Base-by-base conservation (phyloP, 2,888 invertebrate species). In the Pogonocherus hispidulus region DNA sequence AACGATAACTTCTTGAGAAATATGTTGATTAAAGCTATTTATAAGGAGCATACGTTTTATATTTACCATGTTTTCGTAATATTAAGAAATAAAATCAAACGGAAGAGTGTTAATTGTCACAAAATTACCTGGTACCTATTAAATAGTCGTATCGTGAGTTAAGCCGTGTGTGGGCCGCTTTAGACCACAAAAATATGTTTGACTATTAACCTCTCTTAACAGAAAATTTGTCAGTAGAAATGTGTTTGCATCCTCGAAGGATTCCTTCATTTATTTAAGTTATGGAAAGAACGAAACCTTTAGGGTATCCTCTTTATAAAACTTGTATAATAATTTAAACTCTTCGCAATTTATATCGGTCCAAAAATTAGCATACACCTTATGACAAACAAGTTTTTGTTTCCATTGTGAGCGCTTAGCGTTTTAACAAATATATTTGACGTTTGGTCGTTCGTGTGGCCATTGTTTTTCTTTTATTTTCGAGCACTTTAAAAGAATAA, bases 351-450 rank as follows among this genome's bases (percentile, higher is more conserved):
- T 66, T 59, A 66, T 52, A 35, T 23, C 27, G 47, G 46, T 19
- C 44, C 23, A 66, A 55, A 66, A 66, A 66, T 70, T 63, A 37
- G 51, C 69, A 70, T 70, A 63, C 41, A 55, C 62, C 69, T 69
- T 69, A 69, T 69, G 71, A 72, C 67, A 72, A 72, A 69, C 71
- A 69, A 67, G 64, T 72, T 65, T 69, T 72, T 69, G 67, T 72
- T 54, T 62, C 49, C 65, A 67, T 72, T 69, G 71, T 69, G 67
- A 37, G 56, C 19, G 52, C 41, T 51, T 51, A 59, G 55, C 71
- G 63, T 68, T 68, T 71, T 71, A 66, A 52, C 66, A 67, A 72
- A 72, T 72, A 72, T 72, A 72, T 72, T 72, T 72, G 71, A 69
- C 71, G 65, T 57, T 63, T 20, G 46, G 41, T 49, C 44, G 63